Evolutionary conservation across 2,888 invertebrate genomes (phyloP), one percentile per base, ranked within the genome.

Genomic region (Brachypalpus laphriformis): DNA sequence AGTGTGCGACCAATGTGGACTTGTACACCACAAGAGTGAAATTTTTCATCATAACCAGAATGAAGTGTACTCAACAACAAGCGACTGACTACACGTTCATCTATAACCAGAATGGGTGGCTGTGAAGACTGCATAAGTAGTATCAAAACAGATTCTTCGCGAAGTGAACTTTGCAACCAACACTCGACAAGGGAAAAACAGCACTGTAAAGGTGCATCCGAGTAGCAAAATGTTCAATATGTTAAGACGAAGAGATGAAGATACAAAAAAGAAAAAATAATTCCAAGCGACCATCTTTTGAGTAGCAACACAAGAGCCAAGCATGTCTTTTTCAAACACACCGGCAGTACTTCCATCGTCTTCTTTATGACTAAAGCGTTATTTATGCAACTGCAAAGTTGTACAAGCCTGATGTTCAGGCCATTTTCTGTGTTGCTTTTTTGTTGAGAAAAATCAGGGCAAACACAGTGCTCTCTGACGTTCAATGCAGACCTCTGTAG

Each of bases 21-120:
- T 76, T 28, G 20, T 57, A 70, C 75, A 75, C 45, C 74, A 71
- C 28, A 56, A 47, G 65, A 68, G 74, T 57, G 72, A 78, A 72
- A 83, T 83, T 74, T 78, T 83, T 57, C 83, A 80, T 80, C 83
- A 83, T 83, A 80, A 80, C 74, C 72, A 66, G 59, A 82, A 82
- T 77, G 51, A 71, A 54, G 72, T 61, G 56, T 72, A 75, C 49
- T 66, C 40, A 77, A 66, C 31, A 18, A 65, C 37, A 56, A 22
- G 22, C 65, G 54, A 66, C 76, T 34, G 45, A 61, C 70, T 34
- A 61, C 18, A 49, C 40, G 31, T 61, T 56, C 68, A 65, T 80
- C 61, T 78, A 80, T 70, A 71, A 76, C 82, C 77, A 77, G 82
- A 78, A 66, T 78, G 78, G 77, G 78, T 78, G 83, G 72, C 77